phyloP scores from a whole-genome alignment of 2,797 vertebrate species.

The Chromobotia macracanthus region DNA sequence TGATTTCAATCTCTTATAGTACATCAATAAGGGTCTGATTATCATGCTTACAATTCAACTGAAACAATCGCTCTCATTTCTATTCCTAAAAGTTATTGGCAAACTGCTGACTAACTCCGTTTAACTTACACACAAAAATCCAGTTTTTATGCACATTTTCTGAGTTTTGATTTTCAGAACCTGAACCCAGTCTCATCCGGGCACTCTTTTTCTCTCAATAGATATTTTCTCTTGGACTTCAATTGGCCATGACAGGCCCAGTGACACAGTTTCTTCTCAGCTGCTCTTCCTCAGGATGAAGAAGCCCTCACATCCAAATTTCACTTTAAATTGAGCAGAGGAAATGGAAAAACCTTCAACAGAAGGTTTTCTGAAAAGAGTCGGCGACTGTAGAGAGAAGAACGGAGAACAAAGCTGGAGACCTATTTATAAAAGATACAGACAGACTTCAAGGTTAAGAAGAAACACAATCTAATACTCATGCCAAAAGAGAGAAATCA shows the following conservation, averaged over 20 bases:
- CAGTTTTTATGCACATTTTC: neutral
- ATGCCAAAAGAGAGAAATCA: slow-evolving; percentile 37
- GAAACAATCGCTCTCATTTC: neutral
- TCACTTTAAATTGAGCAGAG: neutral
- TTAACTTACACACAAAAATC: neutral
- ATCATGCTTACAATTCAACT: neutral
- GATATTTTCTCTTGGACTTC: neutral
- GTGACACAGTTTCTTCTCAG: neutral
- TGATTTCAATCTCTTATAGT: neutral
- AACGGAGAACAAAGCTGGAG: slow-evolving; percentile 29
- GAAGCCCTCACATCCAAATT: slow-evolving; percentile 9
- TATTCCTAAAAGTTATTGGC: neutral
- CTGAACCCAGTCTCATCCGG: neutral
- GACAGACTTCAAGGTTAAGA: slow-evolving; percentile 47
- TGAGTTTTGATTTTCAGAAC: neutral
- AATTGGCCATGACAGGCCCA: neutral
- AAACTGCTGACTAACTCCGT: neutral
- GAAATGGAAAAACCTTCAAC: slow-evolving; percentile 13
- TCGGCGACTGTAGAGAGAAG: slow-evolving; percentile 4
- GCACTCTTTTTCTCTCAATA: neutral
- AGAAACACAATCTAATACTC: slow-evolving; percentile 42
- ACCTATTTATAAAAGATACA: slow-evolving; percentile 39
- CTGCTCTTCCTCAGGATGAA: slow-evolving; percentile 22
- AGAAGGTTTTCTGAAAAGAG: slow-evolving; percentile 29
- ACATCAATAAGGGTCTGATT: neutral